Evolutionary conservation across 1,140 invertebrate species (phyloP), one percentile per base, ranked within the genome.

Genomic region (Asbolus verrucosus): DNA sequence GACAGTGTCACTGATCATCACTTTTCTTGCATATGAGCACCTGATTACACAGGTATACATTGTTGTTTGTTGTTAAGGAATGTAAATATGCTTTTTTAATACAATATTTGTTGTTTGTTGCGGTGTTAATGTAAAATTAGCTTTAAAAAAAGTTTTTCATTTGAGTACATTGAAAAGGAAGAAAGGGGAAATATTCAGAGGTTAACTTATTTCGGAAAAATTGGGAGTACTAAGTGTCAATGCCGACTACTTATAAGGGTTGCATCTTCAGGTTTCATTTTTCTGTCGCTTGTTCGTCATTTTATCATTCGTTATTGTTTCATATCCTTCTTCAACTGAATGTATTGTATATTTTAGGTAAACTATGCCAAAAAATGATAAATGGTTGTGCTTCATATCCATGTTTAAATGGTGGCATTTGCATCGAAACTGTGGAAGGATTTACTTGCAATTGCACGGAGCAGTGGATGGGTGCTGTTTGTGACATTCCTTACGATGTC

Each of bases 341-440:
- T n/a, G n/a, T n/a, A n/a, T n/a, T n/a, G n/a, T n/a, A n/a, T n/a
- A 14, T 73, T 66, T 24, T 54, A 84, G 92, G 91, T 39, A 86
- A 86, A 66, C 83, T 84, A 41, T 92, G 91, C 75, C 86, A 91
- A 75, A 82, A 83, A n/a, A 84, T 85, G 62, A 82, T 86, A 3
- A 86, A 92, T 77, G 89, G 93, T 46, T 96, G 93, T 78, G 70
- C 79, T 4, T 83, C 84, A 0, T 82, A 84, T 41, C 86, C 88
- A 0, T 94, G 94, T 74, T 79, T 84, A 39, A 92, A 93, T 81
- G 90, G 88, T 1, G 92, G 89, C 39, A 85, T 81, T 6, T 94
- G 92, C 80, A 83, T 87, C 8, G 88, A 91, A n/a, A 73, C 79
- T 79, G 8, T 73, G 84, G 0, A 86, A 86, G 85, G 86, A n/a